Evolutionary conservation across 2,797 vertebrate genomes (phyloP).

Genomic region (Acanthurus tractus): DNA sequence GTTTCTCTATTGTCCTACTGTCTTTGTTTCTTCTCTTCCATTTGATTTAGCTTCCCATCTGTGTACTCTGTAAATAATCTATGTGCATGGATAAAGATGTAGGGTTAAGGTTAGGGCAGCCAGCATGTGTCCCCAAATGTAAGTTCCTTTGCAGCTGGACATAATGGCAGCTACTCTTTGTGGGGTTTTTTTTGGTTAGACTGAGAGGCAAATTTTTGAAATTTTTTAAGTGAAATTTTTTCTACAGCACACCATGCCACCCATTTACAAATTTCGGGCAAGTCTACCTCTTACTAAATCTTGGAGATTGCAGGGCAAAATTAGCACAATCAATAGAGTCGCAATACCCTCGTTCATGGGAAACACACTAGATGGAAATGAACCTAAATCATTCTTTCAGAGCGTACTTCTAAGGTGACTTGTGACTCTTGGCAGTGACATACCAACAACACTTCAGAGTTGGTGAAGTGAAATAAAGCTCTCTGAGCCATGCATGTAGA

Average conservation of each 20-base stretch:
- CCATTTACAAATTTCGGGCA: too few relatives aligned
- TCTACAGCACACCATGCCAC: background rate
- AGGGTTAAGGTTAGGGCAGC: too few relatives aligned
- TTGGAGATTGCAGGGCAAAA: background rate
- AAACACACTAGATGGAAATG: background rate
- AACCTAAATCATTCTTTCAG: background rate
- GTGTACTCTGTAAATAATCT: background rate
- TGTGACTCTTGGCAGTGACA: conserved; percentile 6
- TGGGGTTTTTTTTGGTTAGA: too few relatives aligned
- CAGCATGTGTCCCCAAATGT: background rate
- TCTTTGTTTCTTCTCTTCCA: background rate
- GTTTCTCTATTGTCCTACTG: background rate
- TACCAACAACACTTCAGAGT: conserved; percentile 31
- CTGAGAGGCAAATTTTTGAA: too few relatives aligned
- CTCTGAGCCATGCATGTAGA: background rate
- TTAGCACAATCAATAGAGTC: background rate
- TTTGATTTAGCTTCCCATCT: too few relatives aligned
- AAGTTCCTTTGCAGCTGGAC: background rate
- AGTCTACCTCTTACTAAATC: background rate
- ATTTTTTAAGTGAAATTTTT: too few relatives aligned
- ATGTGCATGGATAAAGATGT: background rate
- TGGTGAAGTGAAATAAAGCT: conserved; percentile 30
- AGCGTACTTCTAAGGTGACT: background rate
- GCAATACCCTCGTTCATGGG: too few relatives aligned
- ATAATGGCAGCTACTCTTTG: background rate